These are phyloP conservation scores for Oligia strigilis DNA, from an alignment of 2,888 invertebrate genomes.

Conservation along the genomic window DNA sequence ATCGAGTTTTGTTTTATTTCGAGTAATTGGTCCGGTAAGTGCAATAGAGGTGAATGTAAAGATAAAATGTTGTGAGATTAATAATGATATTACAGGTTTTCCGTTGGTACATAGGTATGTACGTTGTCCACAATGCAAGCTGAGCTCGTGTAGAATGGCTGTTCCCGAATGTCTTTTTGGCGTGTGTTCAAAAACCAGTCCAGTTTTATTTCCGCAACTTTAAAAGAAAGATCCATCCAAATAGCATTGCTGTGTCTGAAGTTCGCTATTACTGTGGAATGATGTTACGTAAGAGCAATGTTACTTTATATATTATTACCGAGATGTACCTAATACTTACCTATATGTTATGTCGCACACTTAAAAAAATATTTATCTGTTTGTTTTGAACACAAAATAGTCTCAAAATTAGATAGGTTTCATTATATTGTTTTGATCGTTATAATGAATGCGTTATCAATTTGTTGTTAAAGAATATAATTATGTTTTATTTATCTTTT, in stretches of 20 bases:
- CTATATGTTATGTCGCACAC: slow-evolving; percentile 33
- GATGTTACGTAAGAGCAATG: slow-evolving; percentile 58
- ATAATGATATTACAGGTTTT: slow-evolving; percentile 43
- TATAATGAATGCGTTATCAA: slow-evolving; percentile 24
- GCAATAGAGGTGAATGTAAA: slow-evolving; percentile 37
- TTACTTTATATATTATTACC: slow-evolving; percentile 51
- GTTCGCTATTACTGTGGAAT: slow-evolving; percentile 58
- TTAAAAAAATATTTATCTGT: not conserved
- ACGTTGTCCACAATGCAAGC: slow-evolving; percentile 63
- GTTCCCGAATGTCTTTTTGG: slow-evolving; percentile 73
- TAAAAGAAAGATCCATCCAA: slow-evolving; percentile 68
- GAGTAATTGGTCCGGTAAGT: slow-evolving; percentile 26
- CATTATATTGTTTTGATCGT: slow-evolving; percentile 27
- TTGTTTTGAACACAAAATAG: slow-evolving; percentile 25
- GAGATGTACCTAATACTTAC: slow-evolving; percentile 4
- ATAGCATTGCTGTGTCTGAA: slow-evolving; percentile 65
- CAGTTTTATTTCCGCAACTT: slow-evolving; percentile 68
- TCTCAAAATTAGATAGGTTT: slow-evolving; percentile 12
- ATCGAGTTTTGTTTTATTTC: slow-evolving; percentile 60
- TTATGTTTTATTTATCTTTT: slow-evolving; percentile 31
- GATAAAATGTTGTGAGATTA: slow-evolving; percentile 36
- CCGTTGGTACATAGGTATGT: slow-evolving; percentile 50
- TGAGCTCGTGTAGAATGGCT: slow-evolving; percentile 64
- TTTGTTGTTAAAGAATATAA: slow-evolving; percentile 32
- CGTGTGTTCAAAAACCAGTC: slow-evolving; percentile 73